Conservation (phyloP, 2,797 vertebrate genomes). For the Avahi laniger region DNA sequence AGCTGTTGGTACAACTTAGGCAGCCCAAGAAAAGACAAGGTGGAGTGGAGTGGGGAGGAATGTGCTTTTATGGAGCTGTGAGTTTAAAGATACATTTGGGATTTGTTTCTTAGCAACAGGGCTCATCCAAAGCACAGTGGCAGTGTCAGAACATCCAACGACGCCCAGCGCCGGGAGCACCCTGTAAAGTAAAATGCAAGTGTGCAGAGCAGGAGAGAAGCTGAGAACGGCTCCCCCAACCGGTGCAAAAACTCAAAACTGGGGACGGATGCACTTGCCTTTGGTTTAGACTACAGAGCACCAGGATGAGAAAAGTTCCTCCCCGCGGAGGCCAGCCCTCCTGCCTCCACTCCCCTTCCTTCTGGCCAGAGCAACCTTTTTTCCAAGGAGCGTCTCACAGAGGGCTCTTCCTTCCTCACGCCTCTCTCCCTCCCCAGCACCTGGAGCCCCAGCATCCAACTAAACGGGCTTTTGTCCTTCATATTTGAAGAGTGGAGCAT, state of each 20-base stretch:
- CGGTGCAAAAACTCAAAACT: background rate
- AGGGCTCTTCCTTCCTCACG: accelerated
- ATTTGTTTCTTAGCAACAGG: slow-evolving; percentile 86
- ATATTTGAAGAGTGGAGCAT: background rate
- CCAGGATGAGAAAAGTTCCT: too few relatives aligned
- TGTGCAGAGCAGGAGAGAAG: background rate
- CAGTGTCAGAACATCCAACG: slow-evolving; percentile 68
- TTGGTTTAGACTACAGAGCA: background rate
- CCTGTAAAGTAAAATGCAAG: background rate
- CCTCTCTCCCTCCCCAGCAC: background rate
- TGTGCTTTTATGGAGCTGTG: slow-evolving; percentile 78
- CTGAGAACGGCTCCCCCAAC: background rate
- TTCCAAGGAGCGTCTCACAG: background rate
- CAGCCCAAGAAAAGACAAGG: slow-evolving; percentile 51
- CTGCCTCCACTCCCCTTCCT: background rate
- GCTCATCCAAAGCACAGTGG: slow-evolving; percentile 76
- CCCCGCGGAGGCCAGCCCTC: accelerated
- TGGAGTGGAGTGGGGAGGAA: slow-evolving; percentile 68
- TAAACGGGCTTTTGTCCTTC: background rate
- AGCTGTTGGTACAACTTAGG: background rate
- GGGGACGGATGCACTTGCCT: background rate
- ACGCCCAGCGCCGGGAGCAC: slow-evolving; percentile 49
- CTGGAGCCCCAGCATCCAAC: background rate
- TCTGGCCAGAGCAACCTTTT: accelerated
- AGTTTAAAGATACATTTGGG: slow-evolving; percentile 82